Evolutionary conservation across 2,888 invertebrate genomes (phyloP).

Genomic region (Pseudeuparius sepicola): DNA sequence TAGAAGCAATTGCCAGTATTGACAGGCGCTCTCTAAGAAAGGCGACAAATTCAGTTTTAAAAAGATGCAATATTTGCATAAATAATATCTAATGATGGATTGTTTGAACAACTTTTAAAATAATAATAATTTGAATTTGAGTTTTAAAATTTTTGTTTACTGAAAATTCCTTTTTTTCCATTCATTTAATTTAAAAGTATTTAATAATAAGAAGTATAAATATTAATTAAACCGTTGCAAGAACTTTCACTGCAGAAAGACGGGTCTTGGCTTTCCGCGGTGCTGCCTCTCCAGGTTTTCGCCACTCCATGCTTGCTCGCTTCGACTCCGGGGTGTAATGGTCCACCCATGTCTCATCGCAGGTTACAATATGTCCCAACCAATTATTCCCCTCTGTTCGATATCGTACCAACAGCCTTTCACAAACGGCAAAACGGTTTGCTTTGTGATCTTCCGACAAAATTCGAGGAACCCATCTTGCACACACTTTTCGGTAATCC

Average conservation of each 20-base stretch:
- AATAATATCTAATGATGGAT: no score
- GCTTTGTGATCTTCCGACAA: slow-evolving; percentile 1
- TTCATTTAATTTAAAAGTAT: no score
- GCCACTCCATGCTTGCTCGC: slow-evolving; percentile 3
- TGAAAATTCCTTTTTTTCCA: no score
- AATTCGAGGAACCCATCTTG: slow-evolving; percentile 13
- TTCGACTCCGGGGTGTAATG: slow-evolving; percentile 1
- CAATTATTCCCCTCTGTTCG: background rate
- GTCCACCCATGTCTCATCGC: slow-evolving; percentile 1
- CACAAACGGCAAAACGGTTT: background rate
- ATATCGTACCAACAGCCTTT: slow-evolving; percentile 3
- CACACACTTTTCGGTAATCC: slow-evolving; percentile 11
- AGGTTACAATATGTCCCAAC: no score
- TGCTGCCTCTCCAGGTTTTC: slow-evolving; percentile 4
- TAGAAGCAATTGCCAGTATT: no score
- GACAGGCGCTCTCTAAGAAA: no score
- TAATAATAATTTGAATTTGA: no score
- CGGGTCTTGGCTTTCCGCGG: background rate
- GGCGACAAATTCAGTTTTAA: no score
- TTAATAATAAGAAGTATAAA: no score
- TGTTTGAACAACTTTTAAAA: no score
- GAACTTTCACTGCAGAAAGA: background rate
- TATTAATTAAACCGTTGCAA: background rate
- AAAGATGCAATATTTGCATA: no score
- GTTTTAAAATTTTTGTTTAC: no score